Evolutionary conservation across 2,797 vertebrate genomes (phyloP), one percentile per base, ranked within the genome.

Genomic region (Melanogrammus aeglefinus): DNA sequence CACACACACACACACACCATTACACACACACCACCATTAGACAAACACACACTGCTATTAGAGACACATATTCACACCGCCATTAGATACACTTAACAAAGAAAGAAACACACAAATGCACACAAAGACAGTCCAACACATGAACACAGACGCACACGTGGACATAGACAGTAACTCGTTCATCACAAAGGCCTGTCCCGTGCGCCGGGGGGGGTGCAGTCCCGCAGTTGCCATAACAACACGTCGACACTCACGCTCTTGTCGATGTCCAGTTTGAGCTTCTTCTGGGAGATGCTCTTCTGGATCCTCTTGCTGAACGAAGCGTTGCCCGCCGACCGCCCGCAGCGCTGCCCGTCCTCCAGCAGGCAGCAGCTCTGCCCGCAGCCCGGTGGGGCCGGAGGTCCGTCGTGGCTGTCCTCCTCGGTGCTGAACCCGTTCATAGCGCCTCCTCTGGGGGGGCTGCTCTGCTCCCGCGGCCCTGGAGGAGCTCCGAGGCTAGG

Each of bases 341-440:
- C 95, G 88, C 97, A 99, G 80, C 97, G 96, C 89, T 98, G 96
- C 4, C 97, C 97, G 91, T 96, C 97, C 88, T 97, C 96, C 89
- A 99, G 97, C 90, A 98, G 94, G 81, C 97, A 99, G 93, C 97
- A 99, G 94, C 95, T 98, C 96, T 99, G 97, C 1, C 97, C 97
- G 83, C 96, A 97, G 71, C 96, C 57, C 35, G 35, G 35, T 1
- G 36, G 94, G 4, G 93, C 93, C 6, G 94, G 93, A 41, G 94
- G 94, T 77, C 96, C 97, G 80, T 98, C 97, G 91, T 96, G 96
- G 93, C 97, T 98, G 94, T 99, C 97, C 85, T 99, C 97, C 89
- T 99, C 97, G 0, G 97, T 98, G 90, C 97, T 98, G 91, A 98
- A 98, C 57, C 97, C 97, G 91, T 98, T 99, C 97, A 98, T 98